phyloP scores from a whole-genome alignment of 2,888 invertebrate species.

The Dryococelus australis region DNA sequence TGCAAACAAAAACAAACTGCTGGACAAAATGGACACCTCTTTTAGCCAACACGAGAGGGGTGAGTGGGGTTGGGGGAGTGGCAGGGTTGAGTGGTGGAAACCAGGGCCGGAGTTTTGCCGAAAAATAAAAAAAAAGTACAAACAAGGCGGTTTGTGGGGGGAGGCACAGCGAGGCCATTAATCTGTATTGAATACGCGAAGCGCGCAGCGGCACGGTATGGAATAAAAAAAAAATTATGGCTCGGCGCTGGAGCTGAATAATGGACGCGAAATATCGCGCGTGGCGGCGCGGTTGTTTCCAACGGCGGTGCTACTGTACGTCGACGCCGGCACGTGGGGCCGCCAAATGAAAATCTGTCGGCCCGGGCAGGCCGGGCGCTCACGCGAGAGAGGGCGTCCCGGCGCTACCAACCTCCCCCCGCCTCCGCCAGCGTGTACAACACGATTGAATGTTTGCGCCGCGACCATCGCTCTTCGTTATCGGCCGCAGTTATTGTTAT shows the following conservation, averaged over 20 bases:
- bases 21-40: conserved; percentile 1
- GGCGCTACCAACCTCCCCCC: too few relatives aligned
- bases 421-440: neutral
- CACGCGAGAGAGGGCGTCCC: too few relatives aligned
- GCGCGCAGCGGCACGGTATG: neutral
- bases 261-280: neutral
- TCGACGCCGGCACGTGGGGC: too few relatives aligned
- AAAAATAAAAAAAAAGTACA: neutral
- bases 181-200: conserved; percentile 8
- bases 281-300: neutral
- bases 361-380: too few relatives aligned
- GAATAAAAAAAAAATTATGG: conserved; percentile 16
- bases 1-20: conserved; percentile 16
- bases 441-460: neutral
- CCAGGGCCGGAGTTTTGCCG: neutral
- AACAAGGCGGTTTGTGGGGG: neutral
- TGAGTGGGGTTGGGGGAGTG: neutral
- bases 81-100: too few relatives aligned
- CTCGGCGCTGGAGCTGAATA: neutral
- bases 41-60: neutral
- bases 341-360: too few relatives aligned
- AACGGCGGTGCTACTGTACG: too few relatives aligned
- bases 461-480: too few relatives aligned
- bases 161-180: neutral
- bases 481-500: too few relatives aligned